Conservation (phyloP, 2,888 invertebrate species). For the Leptothorax acervorum region DNA sequence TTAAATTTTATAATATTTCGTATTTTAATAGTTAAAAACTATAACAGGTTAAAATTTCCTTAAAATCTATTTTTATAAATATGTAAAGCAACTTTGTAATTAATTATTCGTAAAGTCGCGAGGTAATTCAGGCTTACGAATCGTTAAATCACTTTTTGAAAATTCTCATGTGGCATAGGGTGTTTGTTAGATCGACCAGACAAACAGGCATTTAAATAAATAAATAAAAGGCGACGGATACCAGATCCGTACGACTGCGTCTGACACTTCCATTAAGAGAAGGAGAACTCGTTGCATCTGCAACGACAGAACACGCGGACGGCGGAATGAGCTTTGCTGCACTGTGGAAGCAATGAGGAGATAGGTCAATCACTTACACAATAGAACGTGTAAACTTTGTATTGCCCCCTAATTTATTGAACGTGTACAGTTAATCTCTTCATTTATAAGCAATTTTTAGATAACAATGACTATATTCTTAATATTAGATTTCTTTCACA, state of each 20-base stretch:
- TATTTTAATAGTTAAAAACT: not conserved
- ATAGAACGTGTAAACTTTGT: not conserved
- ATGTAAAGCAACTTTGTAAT: not conserved
- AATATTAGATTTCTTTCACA: not conserved
- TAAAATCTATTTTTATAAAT: not conserved
- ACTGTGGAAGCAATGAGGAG: conserved; percentile 11
- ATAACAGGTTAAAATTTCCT: not conserved
- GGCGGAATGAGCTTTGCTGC: conserved; percentile 10
- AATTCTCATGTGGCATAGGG: not conserved
- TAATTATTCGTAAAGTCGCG: not conserved
- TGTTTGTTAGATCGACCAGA: not conserved
- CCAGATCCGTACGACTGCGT: conserved; percentile 64
- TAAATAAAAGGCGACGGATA: conserved; percentile 52
- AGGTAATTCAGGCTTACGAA: not conserved
- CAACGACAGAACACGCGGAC: conserved; percentile 59
- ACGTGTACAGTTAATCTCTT: not conserved
- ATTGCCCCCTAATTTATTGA: conserved; percentile 14
- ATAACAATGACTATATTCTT: not conserved
- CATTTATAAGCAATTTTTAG: not conserved
- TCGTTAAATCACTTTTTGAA: not conserved
- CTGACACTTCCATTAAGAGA: conserved; percentile 76
- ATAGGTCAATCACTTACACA: conserved; percentile 26
- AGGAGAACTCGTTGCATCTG: conserved; percentile 60
- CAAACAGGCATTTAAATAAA: conserved; percentile 46
- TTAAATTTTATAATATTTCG: not conserved